Evolutionary conservation across 1,140 invertebrate genomes (phyloP), one percentile per base, ranked within the genome.

Genomic region (Cylas formicarius): DNA sequence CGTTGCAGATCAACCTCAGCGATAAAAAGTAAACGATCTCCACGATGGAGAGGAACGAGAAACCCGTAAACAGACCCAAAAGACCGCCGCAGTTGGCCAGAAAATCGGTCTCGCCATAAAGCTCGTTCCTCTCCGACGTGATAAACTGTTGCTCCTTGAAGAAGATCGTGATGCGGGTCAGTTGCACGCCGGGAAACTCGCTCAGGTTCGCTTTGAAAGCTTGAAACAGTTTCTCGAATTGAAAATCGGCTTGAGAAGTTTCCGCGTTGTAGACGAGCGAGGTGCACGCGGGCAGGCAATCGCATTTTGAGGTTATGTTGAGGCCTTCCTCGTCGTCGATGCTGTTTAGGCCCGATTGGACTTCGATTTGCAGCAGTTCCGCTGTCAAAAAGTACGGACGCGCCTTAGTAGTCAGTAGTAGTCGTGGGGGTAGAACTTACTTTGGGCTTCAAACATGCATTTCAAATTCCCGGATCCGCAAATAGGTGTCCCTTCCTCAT

Each of bases 141-240:
- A 78, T 80, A 44, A 80, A 81, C 50, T 80, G 75, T 21, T 72
- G 69, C 51, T 80, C 75, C 47, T 74, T 80, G 60, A 80, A 81
- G 61, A 75, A 69, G 47, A 78, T 58, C 60, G 68, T 61, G n/a
- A 58, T 44, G 26, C 54, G 48, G 5, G 56, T 56, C 47, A 65
- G 61, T n/a, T 65, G 60, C 4, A 68, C 23, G 11, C 69, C 72
- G 5, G 63, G 65, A 56, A 60, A 52, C 53, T 64, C 62, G 27
- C 51, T 61, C 33, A 56, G 43, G 29, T 64, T 60, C 0, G 47
- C 50, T 40, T 57, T 53, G 41, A 45, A 62, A 17, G 55, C 53
- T 23, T 53, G 35, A 24, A 65, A 65, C 13, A 65, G 21, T 42
- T 54, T 56, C 3, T 44, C 40, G 58, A 57, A 65, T 31, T 58